phyloP scores from a whole-genome alignment of 2,797 vertebrate species.

The Phalloptychus januarius region DNA sequence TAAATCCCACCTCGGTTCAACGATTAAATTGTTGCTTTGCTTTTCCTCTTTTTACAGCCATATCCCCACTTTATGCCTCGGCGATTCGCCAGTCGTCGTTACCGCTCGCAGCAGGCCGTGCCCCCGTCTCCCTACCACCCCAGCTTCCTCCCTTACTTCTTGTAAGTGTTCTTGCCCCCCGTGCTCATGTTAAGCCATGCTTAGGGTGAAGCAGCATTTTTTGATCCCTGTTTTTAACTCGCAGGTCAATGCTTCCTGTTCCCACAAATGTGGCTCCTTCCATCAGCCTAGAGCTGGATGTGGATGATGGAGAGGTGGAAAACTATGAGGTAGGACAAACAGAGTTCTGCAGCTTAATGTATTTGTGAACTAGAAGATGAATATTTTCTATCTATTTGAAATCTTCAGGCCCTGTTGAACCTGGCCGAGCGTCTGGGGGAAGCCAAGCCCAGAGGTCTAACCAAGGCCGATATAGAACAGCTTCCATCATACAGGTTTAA shows the following conservation, averaged over 20 bases:
- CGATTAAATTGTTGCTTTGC: background rate
- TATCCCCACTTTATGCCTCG: constrained; percentile 96
- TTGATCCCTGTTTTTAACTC: background rate
- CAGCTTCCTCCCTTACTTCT: constrained; percentile 96
- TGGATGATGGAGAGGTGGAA: constrained; percentile 98
- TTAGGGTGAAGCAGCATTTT: background rate
- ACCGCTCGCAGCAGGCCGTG: constrained; percentile 90
- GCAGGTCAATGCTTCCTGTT: constrained; percentile 95
- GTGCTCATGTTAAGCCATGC: background rate
- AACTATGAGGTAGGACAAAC: constrained; percentile 90
- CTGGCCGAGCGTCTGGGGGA: constrained; percentile 95
- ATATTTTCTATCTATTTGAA: constrained; percentile 3
- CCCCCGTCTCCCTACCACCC: constrained; percentile 95
- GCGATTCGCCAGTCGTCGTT: constrained; percentile 90
- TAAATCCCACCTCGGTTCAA: no score
- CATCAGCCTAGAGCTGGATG: constrained; percentile 96
- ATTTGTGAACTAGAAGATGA: background rate
- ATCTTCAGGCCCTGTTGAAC: constrained; percentile 90
- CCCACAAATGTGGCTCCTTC: constrained; percentile 92
- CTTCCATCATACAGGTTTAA: constrained; percentile 98
- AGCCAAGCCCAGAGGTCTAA: constrained; percentile 94
- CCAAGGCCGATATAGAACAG: constrained; percentile 96
- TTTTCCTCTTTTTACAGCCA: constrained; percentile 77
- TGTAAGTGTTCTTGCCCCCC: constrained; percentile 83
- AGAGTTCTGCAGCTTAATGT: background rate